These are phyloP conservation scores for Catocala nupta DNA, from an alignment of 2,888 invertebrate genomes.

Conservation along the genomic window DNA sequence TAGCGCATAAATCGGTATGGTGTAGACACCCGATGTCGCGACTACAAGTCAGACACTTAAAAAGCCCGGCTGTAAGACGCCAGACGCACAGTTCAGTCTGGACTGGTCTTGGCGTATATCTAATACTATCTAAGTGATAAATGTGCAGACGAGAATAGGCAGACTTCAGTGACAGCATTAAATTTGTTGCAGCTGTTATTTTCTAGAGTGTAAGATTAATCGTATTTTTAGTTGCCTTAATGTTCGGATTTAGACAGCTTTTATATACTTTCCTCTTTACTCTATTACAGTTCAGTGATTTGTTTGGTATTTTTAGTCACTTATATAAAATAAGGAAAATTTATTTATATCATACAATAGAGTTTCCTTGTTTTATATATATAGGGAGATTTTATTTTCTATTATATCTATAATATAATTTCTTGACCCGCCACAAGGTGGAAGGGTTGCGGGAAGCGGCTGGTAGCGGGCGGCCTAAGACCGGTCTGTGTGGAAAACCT, in stretches of 20 bases:
- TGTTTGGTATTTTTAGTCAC: too few species aligned
- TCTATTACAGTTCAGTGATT: too few species aligned
- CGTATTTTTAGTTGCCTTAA: constrained; percentile 7
- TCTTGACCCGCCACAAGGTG: too few species aligned
- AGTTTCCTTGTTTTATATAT: too few species aligned
- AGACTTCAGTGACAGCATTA: constrained; percentile 19
- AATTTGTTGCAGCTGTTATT: constrained; percentile 25
- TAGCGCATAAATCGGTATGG: constrained; percentile 9
- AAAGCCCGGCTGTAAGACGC: constrained; percentile 43
- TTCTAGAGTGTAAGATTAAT: constrained; percentile 18
- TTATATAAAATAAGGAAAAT: too few species aligned
- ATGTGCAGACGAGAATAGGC: constrained; percentile 28
- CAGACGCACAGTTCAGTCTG: constrained; percentile 31
- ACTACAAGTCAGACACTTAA: constrained; percentile 24
- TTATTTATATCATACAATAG: too few species aligned
- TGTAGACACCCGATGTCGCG: constrained; percentile 16
- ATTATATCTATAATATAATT: too few species aligned
- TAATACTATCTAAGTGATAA: constrained; percentile 30
- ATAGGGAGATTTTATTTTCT: too few species aligned
- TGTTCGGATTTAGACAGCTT: neutral
- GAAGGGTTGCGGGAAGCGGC: too few species aligned
- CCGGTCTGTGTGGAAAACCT: too few species aligned
- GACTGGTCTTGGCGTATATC: constrained; percentile 13
- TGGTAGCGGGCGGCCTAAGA: too few species aligned
- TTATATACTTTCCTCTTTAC: neutral